Percentiles rank a stretch among this genome's conserved stretches.
phyloP scores from a whole-genome alignment of 2,888 invertebrate species.

The Cylloceria caligata region DNA sequence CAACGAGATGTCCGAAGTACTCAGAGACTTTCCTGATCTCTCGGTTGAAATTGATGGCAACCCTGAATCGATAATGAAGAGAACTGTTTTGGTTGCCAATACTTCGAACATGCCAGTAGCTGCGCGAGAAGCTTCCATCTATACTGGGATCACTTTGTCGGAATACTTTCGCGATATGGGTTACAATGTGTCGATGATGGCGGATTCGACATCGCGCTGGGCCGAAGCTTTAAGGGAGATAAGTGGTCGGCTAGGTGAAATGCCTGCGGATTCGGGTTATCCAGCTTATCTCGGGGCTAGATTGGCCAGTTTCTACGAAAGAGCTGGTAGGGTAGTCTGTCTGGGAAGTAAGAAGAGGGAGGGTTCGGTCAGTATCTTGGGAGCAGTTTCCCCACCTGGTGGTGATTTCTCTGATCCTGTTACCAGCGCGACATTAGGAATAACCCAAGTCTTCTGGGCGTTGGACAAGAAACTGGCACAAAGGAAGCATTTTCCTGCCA shows the following conservation, averaged over 20 bases:
- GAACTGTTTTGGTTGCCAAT: constrained; percentile 90
- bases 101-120: constrained; percentile 97
- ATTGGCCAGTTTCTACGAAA: constrained; percentile 99
- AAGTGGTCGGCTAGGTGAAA: constrained; percentile 98
- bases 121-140: constrained; percentile 99
- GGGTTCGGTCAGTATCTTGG: constrained; percentile 98
- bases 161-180: constrained; percentile 99
- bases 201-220: constrained; percentile 92
- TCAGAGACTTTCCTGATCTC: constrained; percentile 90
- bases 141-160: constrained; percentile 98
- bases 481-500: constrained; percentile 99
- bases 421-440: constrained; percentile 98
- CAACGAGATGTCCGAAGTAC: constrained; percentile 91
- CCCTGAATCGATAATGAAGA: constrained; percentile 90
- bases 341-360: constrained; percentile 97
- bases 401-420: constrained; percentile 99
- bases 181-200: constrained; percentile 97
- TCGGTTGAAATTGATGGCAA: constrained; percentile 88
- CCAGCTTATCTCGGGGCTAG: constrained; percentile 99
- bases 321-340: constrained; percentile 97
- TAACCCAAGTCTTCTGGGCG: constrained; percentile 99
- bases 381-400: constrained; percentile 99
- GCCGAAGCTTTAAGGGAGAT: constrained; percentile 94
- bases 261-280: constrained; percentile 99
- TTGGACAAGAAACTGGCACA: constrained; percentile 98